Percentiles rank a stretch among this genome's conserved stretches.
Evolutionary conservation across 1,140 invertebrate genomes (phyloP).

Genomic region (Drosophila micromelanica): DNA sequence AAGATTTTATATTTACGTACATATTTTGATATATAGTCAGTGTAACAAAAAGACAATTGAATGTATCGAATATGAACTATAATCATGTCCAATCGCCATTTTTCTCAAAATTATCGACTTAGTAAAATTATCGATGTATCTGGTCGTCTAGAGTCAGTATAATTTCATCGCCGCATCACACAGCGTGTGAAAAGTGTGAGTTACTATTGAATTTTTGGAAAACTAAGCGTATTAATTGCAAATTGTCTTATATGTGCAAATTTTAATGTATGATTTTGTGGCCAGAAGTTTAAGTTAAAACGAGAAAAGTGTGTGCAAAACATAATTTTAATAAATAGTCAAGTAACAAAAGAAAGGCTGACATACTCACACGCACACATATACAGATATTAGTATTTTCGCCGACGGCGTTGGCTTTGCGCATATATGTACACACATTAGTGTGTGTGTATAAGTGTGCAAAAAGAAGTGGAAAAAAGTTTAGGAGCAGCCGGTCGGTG

Average conservation of each 20-base stretch:
- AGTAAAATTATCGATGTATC: not conserved
- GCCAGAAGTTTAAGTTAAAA: not conserved
- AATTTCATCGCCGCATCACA: slow-evolving; percentile 55
- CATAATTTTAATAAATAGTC: slow-evolving; percentile 17
- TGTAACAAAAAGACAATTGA: not conserved
- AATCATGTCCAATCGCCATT: not conserved
- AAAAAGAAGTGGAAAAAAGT: slow-evolving; percentile 70
- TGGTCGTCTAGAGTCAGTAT: slow-evolving; percentile 29
- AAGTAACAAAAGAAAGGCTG: slow-evolving; percentile 33
- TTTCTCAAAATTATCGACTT: slow-evolving; percentile 10
- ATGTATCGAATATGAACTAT: not conserved
- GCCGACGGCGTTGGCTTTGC: slow-evolving; percentile 64
- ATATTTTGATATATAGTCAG: no score
- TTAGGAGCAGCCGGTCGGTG: slow-evolving; percentile 59
- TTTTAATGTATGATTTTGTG: slow-evolving; percentile 15
- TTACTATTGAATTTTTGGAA: slow-evolving; percentile 33
- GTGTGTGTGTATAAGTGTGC: slow-evolving; percentile 65
- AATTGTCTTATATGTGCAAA: slow-evolving; percentile 10
- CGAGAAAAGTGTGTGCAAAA: not conserved
- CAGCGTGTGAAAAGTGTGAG: slow-evolving; percentile 65
- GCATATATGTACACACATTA: slow-evolving; percentile 22
- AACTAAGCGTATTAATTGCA: slow-evolving; percentile 23
- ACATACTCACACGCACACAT: slow-evolving; percentile 44
- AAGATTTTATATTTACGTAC: no score
- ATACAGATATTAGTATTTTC: slow-evolving; percentile 28